These are phyloP conservation scores for Gambusia yucatana DNA, from an alignment of 2,797 vertebrate species.

Conservation along the genomic window DNA sequence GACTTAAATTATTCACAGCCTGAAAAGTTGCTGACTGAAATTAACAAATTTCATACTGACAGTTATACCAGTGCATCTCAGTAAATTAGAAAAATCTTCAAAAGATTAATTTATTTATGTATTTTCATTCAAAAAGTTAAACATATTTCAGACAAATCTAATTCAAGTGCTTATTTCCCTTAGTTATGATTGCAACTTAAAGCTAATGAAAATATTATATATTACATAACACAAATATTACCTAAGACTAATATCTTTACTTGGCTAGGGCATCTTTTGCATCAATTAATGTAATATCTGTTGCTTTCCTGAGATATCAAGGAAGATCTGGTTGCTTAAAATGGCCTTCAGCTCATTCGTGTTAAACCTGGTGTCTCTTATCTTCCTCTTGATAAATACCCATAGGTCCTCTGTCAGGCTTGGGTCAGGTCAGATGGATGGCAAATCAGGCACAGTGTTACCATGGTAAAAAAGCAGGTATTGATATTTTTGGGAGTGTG, in stretches of 20 bases:
- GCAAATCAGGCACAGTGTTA: not conserved
- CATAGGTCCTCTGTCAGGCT: not conserved
- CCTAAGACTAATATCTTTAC: not conserved
- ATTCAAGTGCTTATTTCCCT: not conserved
- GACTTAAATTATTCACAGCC: constrained; percentile 74
- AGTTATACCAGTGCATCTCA: constrained; percentile 28
- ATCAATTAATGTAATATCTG: not conserved
- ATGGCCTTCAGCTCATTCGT: not conserved
- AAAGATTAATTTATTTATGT: not conserved
- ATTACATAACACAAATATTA: not conserved
- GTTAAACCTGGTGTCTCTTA: not conserved
- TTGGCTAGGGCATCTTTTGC: not conserved
- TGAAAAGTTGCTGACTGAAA: constrained; percentile 59
- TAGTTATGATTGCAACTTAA: not conserved
- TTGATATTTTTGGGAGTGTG: not conserved
- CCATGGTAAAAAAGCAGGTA: not conserved
- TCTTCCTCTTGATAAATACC: not conserved
- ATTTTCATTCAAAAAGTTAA: not conserved
- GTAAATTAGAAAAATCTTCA: not conserved
- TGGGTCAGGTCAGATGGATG: not conserved
- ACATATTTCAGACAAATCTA: not conserved
- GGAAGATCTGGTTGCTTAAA: not conserved
- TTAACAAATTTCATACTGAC: constrained; percentile 48
- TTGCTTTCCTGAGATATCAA: not conserved
- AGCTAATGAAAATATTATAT: not conserved